A percentile compares a stretch with the other conserved stretches of the same genome.
These are phyloP conservation scores for Thamnophis sirtalis DNA, from an alignment of 2,113 vertebrate genomes.

Conservation along the genomic window DNA sequence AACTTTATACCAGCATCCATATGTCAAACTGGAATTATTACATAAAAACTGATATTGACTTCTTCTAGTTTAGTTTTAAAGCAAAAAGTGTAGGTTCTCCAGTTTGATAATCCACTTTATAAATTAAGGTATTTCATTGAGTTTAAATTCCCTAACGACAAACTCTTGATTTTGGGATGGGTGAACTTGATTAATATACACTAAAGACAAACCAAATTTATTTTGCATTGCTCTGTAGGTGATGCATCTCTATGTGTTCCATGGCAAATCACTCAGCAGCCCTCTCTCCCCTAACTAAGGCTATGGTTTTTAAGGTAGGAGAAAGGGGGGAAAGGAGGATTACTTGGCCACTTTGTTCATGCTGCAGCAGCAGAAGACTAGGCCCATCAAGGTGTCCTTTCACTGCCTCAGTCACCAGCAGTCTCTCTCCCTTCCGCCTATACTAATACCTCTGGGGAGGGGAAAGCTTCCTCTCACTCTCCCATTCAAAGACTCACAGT, in stretches of 20 bases:
- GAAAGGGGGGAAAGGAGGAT: background rate
- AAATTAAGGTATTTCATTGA: background rate
- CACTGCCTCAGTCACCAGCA: background rate
- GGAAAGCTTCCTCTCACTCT: background rate
- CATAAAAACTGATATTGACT: slow-evolving; percentile 38
- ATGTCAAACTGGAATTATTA: slow-evolving; percentile 46
- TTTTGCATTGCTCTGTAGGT: background rate
- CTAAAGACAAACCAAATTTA: background rate
- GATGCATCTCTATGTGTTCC: background rate
- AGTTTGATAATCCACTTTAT: slow-evolving; percentile 37
- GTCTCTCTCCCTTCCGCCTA: background rate
- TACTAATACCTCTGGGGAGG: background rate
- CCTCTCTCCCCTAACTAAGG: background rate
- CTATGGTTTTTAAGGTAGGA: background rate
- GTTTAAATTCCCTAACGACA: background rate
- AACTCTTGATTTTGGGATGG: slow-evolving; percentile 11
- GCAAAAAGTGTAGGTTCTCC: slow-evolving; percentile 21
- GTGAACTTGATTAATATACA: background rate
- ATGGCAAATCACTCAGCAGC: background rate
- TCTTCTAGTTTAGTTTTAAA: slow-evolving; percentile 20
- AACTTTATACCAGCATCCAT: slow-evolving; percentile 35
- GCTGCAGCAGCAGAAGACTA: background rate
- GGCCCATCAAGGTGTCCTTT: background rate
- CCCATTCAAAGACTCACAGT: background rate
- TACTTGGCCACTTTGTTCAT: background rate